These are phyloP conservation scores for Chymomyza caudatula DNA, from an alignment of 2,888 invertebrate genomes.

Conservation along the genomic window DNA sequence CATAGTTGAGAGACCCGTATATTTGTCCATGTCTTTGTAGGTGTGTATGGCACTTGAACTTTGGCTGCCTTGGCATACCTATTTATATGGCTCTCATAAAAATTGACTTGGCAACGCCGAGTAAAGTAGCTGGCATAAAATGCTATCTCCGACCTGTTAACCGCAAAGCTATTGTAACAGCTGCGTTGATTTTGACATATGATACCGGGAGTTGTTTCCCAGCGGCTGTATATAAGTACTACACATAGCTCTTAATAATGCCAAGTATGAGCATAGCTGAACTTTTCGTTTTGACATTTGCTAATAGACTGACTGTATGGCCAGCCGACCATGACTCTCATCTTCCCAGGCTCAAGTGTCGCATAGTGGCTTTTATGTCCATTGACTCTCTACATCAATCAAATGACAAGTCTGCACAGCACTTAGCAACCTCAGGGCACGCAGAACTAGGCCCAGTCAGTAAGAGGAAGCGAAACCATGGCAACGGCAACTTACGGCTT, in stretches of 20 bases:
- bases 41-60: constrained; percentile 34
- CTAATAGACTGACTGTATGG: background rate
- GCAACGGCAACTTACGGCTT: constrained; percentile 34
- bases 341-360: constrained; percentile 5
- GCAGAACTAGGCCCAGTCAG: background rate
- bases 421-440: constrained; percentile 38
- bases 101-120: constrained; percentile 29
- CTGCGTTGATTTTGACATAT: constrained; percentile 30
- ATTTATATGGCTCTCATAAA: constrained; percentile 44
- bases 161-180: constrained; percentile 31
- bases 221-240: background rate
- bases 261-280: background rate
- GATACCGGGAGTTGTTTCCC: background rate
- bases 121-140: constrained; percentile 43
- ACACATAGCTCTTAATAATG: background rate
- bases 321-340: background rate
- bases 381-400: constrained; percentile 46
- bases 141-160: constrained; percentile 36
- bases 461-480: background rate
- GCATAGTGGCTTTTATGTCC: constrained; percentile 1
- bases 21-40: background rate
- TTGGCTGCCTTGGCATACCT: constrained; percentile 18
- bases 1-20: background rate
- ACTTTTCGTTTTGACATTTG: constrained; percentile 1
- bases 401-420: constrained; percentile 35